Conservation (phyloP, 1,140 invertebrate species). For the Zaprionus lachaisei region DNA sequence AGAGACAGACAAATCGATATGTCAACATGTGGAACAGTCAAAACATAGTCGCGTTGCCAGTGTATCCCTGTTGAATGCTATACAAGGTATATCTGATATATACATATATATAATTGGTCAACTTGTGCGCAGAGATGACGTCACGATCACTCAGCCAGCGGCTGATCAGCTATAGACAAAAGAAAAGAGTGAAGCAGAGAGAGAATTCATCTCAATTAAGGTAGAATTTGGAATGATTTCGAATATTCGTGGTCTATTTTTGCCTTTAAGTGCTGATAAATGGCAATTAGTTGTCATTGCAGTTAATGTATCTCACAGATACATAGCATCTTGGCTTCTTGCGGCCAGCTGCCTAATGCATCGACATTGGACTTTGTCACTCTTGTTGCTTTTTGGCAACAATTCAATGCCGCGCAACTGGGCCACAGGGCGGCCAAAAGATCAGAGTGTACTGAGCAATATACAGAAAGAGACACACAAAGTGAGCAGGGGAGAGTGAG, state of each 20-base stretch:
- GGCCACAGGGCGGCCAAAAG: conserved; percentile 28
- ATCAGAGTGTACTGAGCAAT: background rate
- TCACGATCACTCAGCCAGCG: conserved; percentile 72
- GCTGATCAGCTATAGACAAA: conserved; percentile 51
- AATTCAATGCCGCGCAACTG: conserved; percentile 62
- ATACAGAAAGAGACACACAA: background rate
- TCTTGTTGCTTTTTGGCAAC: conserved; percentile 56
- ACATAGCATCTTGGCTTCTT: conserved; percentile 36
- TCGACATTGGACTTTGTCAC: conserved; percentile 74
- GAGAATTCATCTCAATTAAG: conserved; percentile 55
- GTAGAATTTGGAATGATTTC: conserved; percentile 26
- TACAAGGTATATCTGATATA: conserved; percentile 28
- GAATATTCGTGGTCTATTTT: conserved; percentile 49
- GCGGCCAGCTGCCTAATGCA: conserved; percentile 44
- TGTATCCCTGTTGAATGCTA: conserved; percentile 31
- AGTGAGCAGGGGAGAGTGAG: background rate
- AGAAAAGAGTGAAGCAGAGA: conserved; percentile 2
- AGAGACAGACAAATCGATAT: conserved; percentile 9
- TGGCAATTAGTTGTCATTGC: conserved; percentile 52
- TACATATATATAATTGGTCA: conserved; percentile 38
- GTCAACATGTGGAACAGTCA: conserved; percentile 12
- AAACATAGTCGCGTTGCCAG: conserved; percentile 39
- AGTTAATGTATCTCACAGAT: conserved; percentile 54
- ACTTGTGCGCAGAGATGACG: conserved; percentile 49
- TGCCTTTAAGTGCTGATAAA: conserved; percentile 65